phyloP scores from a whole-genome alignment of 2,797 vertebrate genomes.

The Alectoris magna region DNA sequence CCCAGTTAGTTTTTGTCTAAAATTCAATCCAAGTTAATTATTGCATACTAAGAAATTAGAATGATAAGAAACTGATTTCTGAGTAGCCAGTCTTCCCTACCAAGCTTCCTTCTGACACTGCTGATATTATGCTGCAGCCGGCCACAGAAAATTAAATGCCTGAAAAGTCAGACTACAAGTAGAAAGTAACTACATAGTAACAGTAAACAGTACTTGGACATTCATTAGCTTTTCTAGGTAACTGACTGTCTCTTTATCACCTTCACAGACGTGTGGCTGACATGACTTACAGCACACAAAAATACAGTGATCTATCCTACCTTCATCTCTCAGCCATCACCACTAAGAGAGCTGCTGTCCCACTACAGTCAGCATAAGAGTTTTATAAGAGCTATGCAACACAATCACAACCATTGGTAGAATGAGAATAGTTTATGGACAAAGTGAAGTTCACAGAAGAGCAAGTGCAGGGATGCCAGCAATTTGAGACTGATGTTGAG shows the following conservation, averaged over 20 bases:
- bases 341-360: background rate
- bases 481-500: background rate
- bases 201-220: background rate
- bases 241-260: background rate
- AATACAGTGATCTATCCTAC: background rate
- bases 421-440: background rate
- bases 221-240: constrained; percentile 30
- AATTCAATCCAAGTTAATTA: background rate
- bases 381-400: background rate
- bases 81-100: background rate
- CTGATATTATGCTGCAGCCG: background rate
- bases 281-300: background rate
- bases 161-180: background rate
- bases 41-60: background rate
- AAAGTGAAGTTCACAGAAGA: background rate
- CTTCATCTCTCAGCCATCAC: constrained; percentile 21
- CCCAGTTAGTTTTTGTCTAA: background rate
- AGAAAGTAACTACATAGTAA: background rate
- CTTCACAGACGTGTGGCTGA: background rate
- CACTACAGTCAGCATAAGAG: background rate
- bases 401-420: background rate
- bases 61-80: background rate
- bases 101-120: background rate
- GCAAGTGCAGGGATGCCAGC: background rate
- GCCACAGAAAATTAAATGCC: background rate